These are phyloP conservation scores for Drosophila eugracilis DNA, from an alignment of 1,140 invertebrate genomes.

Conservation along the genomic window DNA sequence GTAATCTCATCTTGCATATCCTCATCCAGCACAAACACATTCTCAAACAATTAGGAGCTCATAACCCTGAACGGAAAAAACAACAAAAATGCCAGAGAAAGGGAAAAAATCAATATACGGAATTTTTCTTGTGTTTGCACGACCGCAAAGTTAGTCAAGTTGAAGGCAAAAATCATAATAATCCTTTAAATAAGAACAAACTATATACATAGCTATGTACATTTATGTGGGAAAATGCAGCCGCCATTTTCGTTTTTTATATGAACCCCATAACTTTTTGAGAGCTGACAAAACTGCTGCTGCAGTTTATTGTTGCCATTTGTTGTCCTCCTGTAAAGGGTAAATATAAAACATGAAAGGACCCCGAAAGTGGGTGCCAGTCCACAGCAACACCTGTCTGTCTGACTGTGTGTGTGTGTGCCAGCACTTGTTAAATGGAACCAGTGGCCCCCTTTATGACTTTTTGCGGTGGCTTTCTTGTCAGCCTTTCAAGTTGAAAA, in stretches of 20 bases:
- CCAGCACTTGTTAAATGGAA: constrained; percentile 19
- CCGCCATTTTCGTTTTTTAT: background rate
- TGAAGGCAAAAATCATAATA: constrained; percentile 61
- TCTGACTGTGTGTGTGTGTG: constrained; percentile 7
- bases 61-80: constrained; percentile 2
- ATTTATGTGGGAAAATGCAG: background rate
- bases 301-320: constrained; percentile 34
- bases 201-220: background rate
- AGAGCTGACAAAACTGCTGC: background rate
- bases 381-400: constrained; percentile 42
- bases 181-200: constrained; percentile 31
- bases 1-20: background rate
- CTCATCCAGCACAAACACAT: too few relatives aligned
- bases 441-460: constrained; percentile 18
- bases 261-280: constrained; percentile 1
- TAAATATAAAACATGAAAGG: constrained; percentile 62
- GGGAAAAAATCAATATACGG: constrained; percentile 47
- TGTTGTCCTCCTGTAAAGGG: constrained; percentile 21
- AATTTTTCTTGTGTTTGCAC: constrained; percentile 11
- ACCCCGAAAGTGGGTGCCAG: constrained; percentile 13
- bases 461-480: constrained; percentile 8
- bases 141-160: constrained; percentile 38
- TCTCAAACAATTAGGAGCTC: background rate
- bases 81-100: background rate
- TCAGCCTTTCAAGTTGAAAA: constrained; percentile 15